Percentiles rank a stretch among this genome's conserved stretches.
phyloP scores from a whole-genome alignment of 1,140 invertebrate genomes.

The Drosophila ercepeae region DNA sequence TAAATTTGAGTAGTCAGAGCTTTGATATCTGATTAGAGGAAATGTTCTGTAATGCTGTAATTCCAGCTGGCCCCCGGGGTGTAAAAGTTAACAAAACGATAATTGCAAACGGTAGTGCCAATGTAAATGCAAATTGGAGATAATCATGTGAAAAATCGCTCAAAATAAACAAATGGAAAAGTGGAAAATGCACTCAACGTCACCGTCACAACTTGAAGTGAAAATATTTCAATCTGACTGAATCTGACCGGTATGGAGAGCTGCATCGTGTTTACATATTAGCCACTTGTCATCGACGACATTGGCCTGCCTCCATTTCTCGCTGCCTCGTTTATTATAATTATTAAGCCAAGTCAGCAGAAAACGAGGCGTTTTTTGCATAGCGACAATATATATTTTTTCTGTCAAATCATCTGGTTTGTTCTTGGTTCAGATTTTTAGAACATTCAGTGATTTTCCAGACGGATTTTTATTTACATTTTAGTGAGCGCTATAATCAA shows the following conservation, averaged over 20 bases:
- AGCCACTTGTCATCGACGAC: constrained; percentile 12
- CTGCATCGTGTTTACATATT: constrained; percentile 8
- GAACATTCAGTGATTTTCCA: constrained; percentile 62
- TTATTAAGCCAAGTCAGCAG: constrained; percentile 54
- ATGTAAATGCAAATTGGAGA: constrained; percentile 17
- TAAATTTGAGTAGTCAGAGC: constrained; percentile 33
- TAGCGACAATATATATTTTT: constrained; percentile 38
- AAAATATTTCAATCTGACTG: background rate
- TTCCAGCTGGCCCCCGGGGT: constrained; percentile 17
- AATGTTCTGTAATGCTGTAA: constrained; percentile 13
- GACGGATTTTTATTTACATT: constrained; percentile 56
- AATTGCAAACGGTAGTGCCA: constrained; percentile 31
- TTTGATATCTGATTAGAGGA: constrained; percentile 29
- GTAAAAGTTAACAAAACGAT: constrained; percentile 58
- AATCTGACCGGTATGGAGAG: background rate
- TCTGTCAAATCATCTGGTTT: constrained; percentile 52
- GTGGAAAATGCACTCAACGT: constrained; percentile 31
- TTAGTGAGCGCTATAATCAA: constrained; percentile 60
- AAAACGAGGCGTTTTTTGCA: constrained; percentile 47
- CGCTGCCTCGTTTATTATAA: constrained; percentile 20
- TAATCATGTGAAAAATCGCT: constrained; percentile 70
- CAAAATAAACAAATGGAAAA: constrained; percentile 55
- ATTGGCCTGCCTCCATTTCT: constrained; percentile 5
- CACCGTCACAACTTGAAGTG: too few relatives aligned
- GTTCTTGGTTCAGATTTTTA: constrained; percentile 11